These are phyloP conservation scores for Chloropsis cyanopogon DNA, from an alignment of 2,113 vertebrate genomes.

Conservation along the genomic window DNA sequence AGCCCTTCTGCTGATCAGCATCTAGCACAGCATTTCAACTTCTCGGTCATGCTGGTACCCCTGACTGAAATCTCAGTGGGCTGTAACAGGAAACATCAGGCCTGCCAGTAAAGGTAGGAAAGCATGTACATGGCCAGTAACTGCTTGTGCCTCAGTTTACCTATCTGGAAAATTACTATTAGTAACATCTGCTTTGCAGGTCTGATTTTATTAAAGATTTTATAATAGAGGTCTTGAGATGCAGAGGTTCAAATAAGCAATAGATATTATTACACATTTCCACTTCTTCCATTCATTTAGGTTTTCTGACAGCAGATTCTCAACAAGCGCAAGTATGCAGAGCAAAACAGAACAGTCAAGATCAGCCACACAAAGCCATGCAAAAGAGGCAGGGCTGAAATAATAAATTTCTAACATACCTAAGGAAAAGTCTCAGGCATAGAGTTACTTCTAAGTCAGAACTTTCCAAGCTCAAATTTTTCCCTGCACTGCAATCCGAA, in stretches of 20 bases:
- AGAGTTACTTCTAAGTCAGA: background rate
- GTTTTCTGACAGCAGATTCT: background rate
- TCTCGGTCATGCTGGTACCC: background rate
- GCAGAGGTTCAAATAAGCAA: background rate
- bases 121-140: fast-evolving
- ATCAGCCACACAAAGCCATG: background rate
- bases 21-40: background rate
- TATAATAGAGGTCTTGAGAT: background rate
- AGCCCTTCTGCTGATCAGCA: background rate
- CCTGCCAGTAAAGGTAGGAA: background rate
- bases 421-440: background rate
- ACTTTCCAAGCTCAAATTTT: background rate
- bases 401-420: background rate
- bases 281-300: background rate
- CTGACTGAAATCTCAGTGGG: background rate
- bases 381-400: background rate
- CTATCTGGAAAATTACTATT: background rate
- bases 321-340: background rate
- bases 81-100: background rate
- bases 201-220: background rate
- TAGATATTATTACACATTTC: background rate
- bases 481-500: background rate
- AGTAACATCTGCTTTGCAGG: background rate
- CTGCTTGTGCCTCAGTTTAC: background rate
- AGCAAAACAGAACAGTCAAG: background rate